These are phyloP conservation scores for Acleris cristana DNA, from an alignment of 2,888 invertebrate species.

Conservation along the genomic window DNA sequence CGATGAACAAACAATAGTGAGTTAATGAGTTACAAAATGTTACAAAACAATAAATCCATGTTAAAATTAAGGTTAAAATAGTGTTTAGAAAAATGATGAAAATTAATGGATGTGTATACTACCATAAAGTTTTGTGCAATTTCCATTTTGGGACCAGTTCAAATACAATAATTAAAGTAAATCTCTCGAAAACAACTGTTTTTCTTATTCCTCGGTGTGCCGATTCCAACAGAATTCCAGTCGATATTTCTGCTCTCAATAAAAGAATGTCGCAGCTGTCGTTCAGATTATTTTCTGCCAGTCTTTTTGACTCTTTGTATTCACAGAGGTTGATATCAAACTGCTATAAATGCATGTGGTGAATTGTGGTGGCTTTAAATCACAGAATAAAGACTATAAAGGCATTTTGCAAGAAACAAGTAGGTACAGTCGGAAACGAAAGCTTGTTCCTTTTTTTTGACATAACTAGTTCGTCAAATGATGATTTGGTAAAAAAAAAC, in stretches of 20 bases:
- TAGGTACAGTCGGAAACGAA: too few relatives aligned
- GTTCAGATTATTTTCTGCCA: constrained; percentile 14
- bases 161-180: constrained; percentile 31
- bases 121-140: constrained; percentile 77
- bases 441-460: too few relatives aligned
- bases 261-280: neutral
- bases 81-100: neutral
- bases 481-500: too few relatives aligned
- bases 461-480: too few relatives aligned
- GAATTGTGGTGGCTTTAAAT: too few relatives aligned
- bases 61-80: neutral
- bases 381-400: too few relatives aligned
- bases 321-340: too few relatives aligned
- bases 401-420: too few relatives aligned
- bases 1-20: too few relatives aligned
- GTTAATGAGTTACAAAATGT: too few relatives aligned
- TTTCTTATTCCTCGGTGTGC: neutral
- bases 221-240: neutral
- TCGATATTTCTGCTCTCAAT: neutral
- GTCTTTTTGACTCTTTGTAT: neutral
- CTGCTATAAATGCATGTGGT: too few relatives aligned
- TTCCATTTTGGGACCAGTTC: constrained; percentile 57
- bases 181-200: constrained; percentile 38
- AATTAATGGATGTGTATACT: constrained; percentile 3
- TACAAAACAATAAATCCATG: too few relatives aligned